A percentile compares a stretch with the other conserved stretches of the same genome.
Evolutionary conservation across 2,113 vertebrate genomes (phyloP).

Genomic region (Aphyosemion australe): DNA sequence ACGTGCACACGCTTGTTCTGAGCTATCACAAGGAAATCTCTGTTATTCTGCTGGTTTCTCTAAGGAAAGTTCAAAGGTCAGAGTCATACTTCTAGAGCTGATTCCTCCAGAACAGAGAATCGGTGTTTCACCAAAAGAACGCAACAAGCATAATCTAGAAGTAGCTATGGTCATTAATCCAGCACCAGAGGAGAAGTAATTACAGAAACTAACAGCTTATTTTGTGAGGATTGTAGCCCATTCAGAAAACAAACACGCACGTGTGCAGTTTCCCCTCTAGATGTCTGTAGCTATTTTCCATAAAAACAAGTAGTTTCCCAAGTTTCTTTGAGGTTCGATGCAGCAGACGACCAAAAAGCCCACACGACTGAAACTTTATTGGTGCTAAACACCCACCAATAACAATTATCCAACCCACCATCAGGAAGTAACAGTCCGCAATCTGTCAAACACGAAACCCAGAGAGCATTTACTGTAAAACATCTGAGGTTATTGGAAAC

Average conservation of each 20-base stretch:
- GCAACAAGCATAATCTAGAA: not conserved
- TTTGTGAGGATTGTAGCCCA: slow-evolving; percentile 1
- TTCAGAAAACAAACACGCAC: slow-evolving; percentile 5
- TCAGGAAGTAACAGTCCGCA: slow-evolving; percentile 67
- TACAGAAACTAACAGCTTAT: slow-evolving; percentile 7
- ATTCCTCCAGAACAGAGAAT: not conserved
- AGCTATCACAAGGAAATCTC: not conserved
- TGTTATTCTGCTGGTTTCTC: not conserved
- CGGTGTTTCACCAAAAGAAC: not conserved
- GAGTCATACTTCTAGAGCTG: not conserved
- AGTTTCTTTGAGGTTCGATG: slow-evolving; percentile 44
- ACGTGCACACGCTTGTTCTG: not conserved
- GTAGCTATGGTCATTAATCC: not conserved
- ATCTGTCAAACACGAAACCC: slow-evolving; percentile 60
- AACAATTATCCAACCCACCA: slow-evolving; percentile 62
- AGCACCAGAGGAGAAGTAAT: not conserved
- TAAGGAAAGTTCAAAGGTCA: slow-evolving; percentile 28
- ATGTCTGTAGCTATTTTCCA: slow-evolving; percentile 30
- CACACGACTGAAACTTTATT: slow-evolving; percentile 66
- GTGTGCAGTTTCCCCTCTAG: not conserved
- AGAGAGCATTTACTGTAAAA: slow-evolving; percentile 65
- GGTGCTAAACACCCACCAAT: slow-evolving; percentile 68
- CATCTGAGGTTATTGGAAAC: slow-evolving; percentile 44
- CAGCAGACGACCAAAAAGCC: slow-evolving; percentile 58
- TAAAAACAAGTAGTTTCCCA: slow-evolving; percentile 14